A percentile compares a stretch with the other conserved stretches of the same genome.
Evolutionary conservation across 2,888 invertebrate genomes (phyloP).

Genomic region (Agrotis puta): DNA sequence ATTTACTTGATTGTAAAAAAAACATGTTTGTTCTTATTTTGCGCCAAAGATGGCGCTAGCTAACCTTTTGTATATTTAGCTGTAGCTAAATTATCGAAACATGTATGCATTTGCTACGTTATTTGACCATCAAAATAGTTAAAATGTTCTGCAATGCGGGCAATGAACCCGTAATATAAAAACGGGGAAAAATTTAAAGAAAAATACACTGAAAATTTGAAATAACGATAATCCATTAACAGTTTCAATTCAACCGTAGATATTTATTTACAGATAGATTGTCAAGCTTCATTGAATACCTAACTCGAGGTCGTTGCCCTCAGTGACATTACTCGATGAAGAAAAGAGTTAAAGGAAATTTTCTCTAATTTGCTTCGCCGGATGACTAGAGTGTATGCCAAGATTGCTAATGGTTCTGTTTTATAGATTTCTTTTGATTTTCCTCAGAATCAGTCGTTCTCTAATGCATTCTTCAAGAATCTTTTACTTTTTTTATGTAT

Average conservation of each 20-base stretch:
- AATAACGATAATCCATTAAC: slow-evolving; percentile 24
- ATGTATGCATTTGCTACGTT: not conserved
- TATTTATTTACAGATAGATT: slow-evolving; percentile 27
- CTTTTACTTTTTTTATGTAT: too few species aligned
- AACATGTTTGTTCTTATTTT: too few species aligned
- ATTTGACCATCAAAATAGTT: not conserved
- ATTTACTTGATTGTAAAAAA: too few species aligned
- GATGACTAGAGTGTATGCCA: not conserved
- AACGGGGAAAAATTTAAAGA: not conserved
- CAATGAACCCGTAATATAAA: not conserved
- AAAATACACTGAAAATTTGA: not conserved
- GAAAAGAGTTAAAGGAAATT: slow-evolving; percentile 29
- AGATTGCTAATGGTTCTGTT: slow-evolving; percentile 32
- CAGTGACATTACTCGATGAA: slow-evolving; percentile 12
- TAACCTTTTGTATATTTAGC: too few species aligned
- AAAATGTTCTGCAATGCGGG: not conserved
- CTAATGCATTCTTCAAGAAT: too few species aligned
- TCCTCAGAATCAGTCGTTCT: not conserved
- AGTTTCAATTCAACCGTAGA: slow-evolving; percentile 15
- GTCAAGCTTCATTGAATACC: slow-evolving; percentile 33
- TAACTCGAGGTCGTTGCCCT: slow-evolving; percentile 25
- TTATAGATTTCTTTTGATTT: slow-evolving; percentile 2
- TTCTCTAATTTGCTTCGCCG: slow-evolving; percentile 32
- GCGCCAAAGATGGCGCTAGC: too few species aligned
- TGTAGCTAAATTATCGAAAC: too few species aligned